Percentiles rank a stretch among this genome's conserved stretches.
Conservation (phyloP, 2,113 vertebrate species). For the Eclectus roratus region DNA sequence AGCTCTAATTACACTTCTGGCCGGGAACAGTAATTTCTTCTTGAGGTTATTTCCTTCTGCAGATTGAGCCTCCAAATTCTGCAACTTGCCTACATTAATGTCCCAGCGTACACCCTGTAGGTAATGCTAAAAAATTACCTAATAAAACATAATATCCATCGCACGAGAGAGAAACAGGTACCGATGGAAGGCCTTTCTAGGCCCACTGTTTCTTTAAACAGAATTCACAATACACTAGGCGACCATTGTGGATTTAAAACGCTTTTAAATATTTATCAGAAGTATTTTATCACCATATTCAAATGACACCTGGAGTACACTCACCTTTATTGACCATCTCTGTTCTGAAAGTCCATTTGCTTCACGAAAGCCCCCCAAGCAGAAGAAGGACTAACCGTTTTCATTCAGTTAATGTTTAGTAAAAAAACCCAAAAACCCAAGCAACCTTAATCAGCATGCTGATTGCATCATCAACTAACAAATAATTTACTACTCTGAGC, state of each 20-base stretch:
- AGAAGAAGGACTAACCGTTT: constrained; percentile 75
- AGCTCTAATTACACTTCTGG: constrained; percentile 22
- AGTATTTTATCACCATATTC: constrained; percentile 74
- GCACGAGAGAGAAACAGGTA: constrained; percentile 31
- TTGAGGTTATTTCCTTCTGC: neutral
- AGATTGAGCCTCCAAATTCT: neutral
- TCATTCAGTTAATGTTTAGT: constrained; percentile 80
- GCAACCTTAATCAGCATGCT: constrained; percentile 85
- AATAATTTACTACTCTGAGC: constrained; percentile 87
- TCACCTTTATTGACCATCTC: constrained; percentile 82
- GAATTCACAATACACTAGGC: constrained; percentile 54
- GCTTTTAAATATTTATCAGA: constrained; percentile 81
- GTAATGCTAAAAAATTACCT: neutral
- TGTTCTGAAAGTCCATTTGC: constrained; percentile 78
- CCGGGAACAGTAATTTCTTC: neutral
- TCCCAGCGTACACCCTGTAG: constrained; percentile 26
- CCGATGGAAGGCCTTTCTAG: constrained; percentile 59
- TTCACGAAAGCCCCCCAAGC: constrained; percentile 73
- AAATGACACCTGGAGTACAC: constrained; percentile 79
- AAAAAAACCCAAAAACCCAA: constrained; percentile 71
- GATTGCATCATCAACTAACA: constrained; percentile 85
- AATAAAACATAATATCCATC: neutral
- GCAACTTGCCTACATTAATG: neutral
- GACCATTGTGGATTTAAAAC: constrained; percentile 70
- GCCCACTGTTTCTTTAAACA: constrained; percentile 72